Evolutionary conservation across 2,797 vertebrate genomes (phyloP), one percentile per base, ranked within the genome.

Genomic region (Gymnoscopelus microlampas): DNA sequence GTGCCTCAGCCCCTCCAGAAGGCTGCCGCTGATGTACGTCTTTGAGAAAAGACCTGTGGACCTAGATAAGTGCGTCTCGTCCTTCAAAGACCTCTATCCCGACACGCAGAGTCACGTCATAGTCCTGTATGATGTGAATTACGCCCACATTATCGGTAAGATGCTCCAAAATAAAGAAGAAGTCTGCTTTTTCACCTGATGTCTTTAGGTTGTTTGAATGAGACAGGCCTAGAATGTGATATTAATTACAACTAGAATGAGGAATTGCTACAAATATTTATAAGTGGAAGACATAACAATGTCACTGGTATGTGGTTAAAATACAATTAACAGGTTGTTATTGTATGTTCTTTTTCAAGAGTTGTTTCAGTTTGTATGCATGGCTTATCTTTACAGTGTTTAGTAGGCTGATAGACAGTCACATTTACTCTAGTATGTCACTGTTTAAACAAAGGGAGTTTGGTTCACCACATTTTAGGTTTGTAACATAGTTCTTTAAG

Each of bases 1-100:
- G 11, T 99, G 98, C 80, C 95, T 99, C 82, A 99, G 97, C 75
- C 96, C 95, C 3, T 95, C 95, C 29, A 69, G 79, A 3, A 89
- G 94, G 10, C 90, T 99, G 9, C 97, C 97, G 0, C 71, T 97
- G 67, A 88, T 94, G 81, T 96, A 94, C 48, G 10, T 93, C 53
- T 48, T 98, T 81, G 73, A 95, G 73, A 89, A 55, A 2, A 84
- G 85, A 69, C 71, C 86, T 3, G 73, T 97, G 0, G 88, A 93
- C 67, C 80, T 94, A 77, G 86, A 89, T 51, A 89, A 77, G 58
- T 99, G 97, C 0, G 35, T 81, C 0, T 76, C 76, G 2, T 77
- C 84, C 14, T 99, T 99, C 9, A 91, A 72, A 73, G 92, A 94
- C 1, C 91, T 96, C 26, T 84, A 94, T 57, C 91, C 94, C 0